These are phyloP conservation scores for Cosmia pyralina DNA, from an alignment of 2,888 invertebrate genomes.

Conservation along the genomic window DNA sequence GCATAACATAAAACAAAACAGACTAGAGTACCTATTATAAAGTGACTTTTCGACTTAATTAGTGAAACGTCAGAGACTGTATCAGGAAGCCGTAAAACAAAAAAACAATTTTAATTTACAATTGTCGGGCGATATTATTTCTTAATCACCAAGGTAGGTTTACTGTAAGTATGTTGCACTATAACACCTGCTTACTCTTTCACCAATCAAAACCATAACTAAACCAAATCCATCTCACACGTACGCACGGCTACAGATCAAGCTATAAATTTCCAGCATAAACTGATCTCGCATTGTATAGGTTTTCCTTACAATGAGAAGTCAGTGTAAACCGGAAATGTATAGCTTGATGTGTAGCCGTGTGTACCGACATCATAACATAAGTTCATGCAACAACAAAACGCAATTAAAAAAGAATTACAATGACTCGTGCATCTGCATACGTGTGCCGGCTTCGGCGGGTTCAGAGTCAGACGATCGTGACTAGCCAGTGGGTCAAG, in stretches of 20 bases:
- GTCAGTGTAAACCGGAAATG: too few relatives aligned
- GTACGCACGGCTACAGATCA: too few relatives aligned
- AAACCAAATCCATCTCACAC: too few relatives aligned
- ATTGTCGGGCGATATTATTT: neutral
- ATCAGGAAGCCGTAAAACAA: neutral
- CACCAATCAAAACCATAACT: conserved; percentile 23
- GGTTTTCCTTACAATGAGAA: too few relatives aligned
- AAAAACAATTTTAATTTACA: neutral
- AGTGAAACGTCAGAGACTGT: neutral
- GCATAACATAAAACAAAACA: neutral
- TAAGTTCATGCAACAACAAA: conserved; percentile 33
- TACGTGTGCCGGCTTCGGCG: conserved; percentile 56
- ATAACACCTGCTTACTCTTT: neutral
- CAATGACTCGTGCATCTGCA: conserved; percentile 63
- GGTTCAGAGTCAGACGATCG: conserved; percentile 67
- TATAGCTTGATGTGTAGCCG: too few relatives aligned
- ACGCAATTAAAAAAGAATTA: conserved; percentile 49
- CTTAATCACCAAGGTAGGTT: neutral
- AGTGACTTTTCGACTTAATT: neutral
- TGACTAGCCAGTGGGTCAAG: conserved; percentile 85
- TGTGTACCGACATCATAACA: too few relatives aligned
- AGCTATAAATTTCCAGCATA: too few relatives aligned
- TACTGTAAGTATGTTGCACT: neutral
- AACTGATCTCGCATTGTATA: too few relatives aligned
- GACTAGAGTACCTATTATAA: neutral